Evolutionary conservation across 2,113 vertebrate species (phyloP).

Genomic region (Caranx ignobilis): DNA sequence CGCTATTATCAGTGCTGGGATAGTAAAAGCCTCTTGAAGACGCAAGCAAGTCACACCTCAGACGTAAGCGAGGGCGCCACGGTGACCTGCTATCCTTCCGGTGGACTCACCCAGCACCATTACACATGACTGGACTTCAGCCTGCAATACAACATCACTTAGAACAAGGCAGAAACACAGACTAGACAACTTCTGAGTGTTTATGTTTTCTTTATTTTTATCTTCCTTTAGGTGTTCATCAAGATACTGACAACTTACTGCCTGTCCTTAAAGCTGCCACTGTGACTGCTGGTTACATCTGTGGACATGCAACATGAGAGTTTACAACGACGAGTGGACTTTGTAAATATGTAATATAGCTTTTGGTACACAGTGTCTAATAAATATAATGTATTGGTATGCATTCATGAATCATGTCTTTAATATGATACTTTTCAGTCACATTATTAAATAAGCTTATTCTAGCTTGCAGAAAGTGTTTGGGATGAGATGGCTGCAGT

Average conservation of each 20-base stretch:
- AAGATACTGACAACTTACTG: background rate
- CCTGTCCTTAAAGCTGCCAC: background rate
- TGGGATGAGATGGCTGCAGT: too few relatives aligned
- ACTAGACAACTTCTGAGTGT: background rate
- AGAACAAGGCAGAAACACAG: background rate
- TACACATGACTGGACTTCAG: background rate
- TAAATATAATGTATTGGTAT: constrained; percentile 7
- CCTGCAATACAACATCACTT: background rate
- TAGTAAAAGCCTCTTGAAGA: background rate
- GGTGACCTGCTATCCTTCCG: background rate
- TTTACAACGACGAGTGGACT: background rate
- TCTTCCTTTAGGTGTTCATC: constrained; percentile 29
- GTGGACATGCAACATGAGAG: background rate
- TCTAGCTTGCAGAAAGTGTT: too few relatives aligned
- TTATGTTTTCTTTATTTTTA: constrained; percentile 1
- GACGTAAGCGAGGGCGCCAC: background rate
- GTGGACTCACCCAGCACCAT: background rate
- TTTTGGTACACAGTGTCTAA: constrained; percentile 1
- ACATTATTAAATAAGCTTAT: background rate
- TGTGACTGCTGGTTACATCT: background rate
- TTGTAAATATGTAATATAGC: constrained; percentile 30
- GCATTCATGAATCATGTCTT: background rate
- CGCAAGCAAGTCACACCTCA: background rate
- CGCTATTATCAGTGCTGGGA: background rate
- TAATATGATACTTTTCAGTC: background rate